Evolutionary conservation across 2,888 invertebrate genomes (phyloP), one percentile per base, ranked within the genome.

Genomic region (Diplazon laetatorius): DNA sequence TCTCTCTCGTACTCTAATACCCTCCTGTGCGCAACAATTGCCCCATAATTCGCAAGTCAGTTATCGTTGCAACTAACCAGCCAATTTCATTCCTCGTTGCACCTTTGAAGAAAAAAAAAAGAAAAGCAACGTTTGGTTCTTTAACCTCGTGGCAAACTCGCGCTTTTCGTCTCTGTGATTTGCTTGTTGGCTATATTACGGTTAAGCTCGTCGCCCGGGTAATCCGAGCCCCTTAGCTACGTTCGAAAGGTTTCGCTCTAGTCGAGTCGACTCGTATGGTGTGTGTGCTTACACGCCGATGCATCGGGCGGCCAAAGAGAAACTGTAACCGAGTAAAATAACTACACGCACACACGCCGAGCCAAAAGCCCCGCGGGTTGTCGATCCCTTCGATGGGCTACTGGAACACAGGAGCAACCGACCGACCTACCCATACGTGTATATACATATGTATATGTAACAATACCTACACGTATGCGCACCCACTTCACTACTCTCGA

Each of bases 401-500:
- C 68, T 62, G 62, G 37, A n/a, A n/a, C 70, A 42, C 63, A 68
- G 63, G 35, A 52, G 42, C 18, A 46, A 20, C 46, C 39, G 12
- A n/a, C n/a, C n/a, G n/a, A n/a, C n/a, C n/a, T n/a, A n/a, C n/a
- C n/a, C n/a, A n/a, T n/a, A n/a, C n/a, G n/a, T n/a, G n/a, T n/a
- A n/a, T n/a, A n/a, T n/a, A n/a, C n/a, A n/a, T n/a, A n/a, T n/a
- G n/a, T n/a, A n/a, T n/a, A n/a, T n/a, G 25, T 14, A 14, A 10
- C 16, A 50, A 50, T 72, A 60, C 35, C 39, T 14, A 22, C 39
- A 30, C 68, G 25, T 16, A 52, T 62, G 62, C 77, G 55, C 68
- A 55, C 50, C 77, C 77, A 68, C 62, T 77, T 73, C 68, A 77
- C 52, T 50, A 63, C 69, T 78, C 63, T 78, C 63, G 77, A 78